Evolutionary conservation across 2,113 vertebrate genomes (phyloP).

Genomic region (Neodon shergylaensis): DNA sequence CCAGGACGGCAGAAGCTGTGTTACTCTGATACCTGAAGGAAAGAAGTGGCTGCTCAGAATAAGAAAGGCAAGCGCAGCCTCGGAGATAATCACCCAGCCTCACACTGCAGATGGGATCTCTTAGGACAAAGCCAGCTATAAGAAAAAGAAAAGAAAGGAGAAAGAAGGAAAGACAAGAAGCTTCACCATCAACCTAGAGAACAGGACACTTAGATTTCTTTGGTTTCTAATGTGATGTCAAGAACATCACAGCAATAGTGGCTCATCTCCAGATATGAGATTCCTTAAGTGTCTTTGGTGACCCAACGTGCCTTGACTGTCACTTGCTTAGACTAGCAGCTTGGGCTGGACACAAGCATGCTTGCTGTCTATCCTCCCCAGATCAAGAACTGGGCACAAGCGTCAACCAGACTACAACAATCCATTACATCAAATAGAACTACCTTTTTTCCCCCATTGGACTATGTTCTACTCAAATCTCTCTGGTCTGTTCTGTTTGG

Average conservation of each 20-base stretch:
- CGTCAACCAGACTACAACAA: background rate
- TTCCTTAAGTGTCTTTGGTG: background rate
- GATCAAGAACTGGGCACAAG: background rate
- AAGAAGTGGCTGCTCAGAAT: slow-evolving; percentile 54
- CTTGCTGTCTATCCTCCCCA: background rate
- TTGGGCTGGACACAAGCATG: no score
- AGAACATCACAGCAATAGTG: background rate
- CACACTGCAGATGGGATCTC: background rate
- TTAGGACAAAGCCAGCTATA: background rate
- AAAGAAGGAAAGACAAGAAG: background rate
- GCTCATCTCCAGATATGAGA: background rate
- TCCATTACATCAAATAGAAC: background rate
- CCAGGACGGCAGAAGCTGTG: slow-evolving; percentile 85
- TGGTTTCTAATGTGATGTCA: background rate
- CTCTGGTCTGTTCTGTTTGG: background rate
- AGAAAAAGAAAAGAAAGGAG: background rate
- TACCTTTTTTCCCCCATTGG: background rate
- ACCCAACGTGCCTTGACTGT: background rate
- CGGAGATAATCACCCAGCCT: background rate
- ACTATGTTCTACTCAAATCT: background rate
- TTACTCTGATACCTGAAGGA: slow-evolving; percentile 87
- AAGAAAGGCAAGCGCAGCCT: background rate
- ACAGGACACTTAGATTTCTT: background rate
- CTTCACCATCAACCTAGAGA: background rate
- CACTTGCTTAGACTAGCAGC: background rate